These are phyloP conservation scores for Podotricha telesiphe DNA, from an alignment of 2,888 invertebrate species.

Conservation along the genomic window DNA sequence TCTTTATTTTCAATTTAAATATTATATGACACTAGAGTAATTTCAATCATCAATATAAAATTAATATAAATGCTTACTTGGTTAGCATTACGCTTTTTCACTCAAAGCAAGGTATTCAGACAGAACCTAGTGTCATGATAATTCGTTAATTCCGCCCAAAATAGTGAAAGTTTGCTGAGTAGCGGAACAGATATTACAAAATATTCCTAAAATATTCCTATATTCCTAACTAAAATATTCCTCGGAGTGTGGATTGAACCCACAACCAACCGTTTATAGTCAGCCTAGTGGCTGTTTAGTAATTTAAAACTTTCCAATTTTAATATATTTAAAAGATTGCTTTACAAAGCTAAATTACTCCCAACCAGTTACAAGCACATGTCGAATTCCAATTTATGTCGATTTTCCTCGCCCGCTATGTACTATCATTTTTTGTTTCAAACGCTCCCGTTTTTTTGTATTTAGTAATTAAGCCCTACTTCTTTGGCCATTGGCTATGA, in stretches of 20 bases:
- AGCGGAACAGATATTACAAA: no score
- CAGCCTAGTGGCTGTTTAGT: neutral
- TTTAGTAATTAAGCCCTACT: constrained; percentile 64
- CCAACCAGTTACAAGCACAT: constrained; percentile 36
- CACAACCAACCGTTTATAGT: neutral
- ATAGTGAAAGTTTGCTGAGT: no score
- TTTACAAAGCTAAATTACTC: constrained; percentile 25
- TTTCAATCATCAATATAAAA: no score
- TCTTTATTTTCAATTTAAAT: no score
- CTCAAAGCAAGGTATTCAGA: no score
- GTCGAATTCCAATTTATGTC: constrained; percentile 63
- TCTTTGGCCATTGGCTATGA: constrained; percentile 63
- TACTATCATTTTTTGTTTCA: constrained; percentile 59
- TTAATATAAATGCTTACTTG: no score
- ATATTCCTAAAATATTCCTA: no score
- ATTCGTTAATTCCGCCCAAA: no score
- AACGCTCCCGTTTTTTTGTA: constrained; percentile 55
- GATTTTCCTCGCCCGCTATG: constrained; percentile 68
- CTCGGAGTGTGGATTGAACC: neutral
- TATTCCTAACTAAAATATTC: no score
- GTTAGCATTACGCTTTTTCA: no score
- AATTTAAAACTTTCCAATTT: neutral
- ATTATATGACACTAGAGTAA: no score
- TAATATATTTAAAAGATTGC: constrained; percentile 29
- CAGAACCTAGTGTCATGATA: no score